Evolutionary conservation across 2,888 invertebrate species (phyloP).

Genomic region (Euzophera pinguis): DNA sequence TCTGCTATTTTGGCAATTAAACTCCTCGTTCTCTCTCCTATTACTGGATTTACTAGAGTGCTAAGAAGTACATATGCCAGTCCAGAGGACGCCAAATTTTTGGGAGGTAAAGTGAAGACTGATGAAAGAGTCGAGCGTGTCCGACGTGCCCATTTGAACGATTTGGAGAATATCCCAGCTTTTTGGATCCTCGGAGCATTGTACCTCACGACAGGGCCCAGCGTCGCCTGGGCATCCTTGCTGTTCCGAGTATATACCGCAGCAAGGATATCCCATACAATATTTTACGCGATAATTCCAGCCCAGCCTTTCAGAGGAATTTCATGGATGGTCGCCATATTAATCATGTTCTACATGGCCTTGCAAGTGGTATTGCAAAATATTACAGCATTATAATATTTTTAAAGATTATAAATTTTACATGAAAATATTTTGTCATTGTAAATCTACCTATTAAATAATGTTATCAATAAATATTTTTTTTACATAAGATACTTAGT

Average conservation of each 20-base stretch:
- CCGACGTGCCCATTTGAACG: conserved; percentile 83
- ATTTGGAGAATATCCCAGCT: conserved; percentile 85
- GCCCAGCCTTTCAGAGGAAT: conserved; percentile 75
- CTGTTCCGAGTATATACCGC: conserved; percentile 75
- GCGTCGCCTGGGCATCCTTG: conserved; percentile 46
- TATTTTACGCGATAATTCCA: conserved; percentile 82
- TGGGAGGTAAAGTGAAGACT: conserved; percentile 51
- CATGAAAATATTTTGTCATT: no score
- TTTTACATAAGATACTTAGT: no score
- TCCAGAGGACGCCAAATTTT: conserved; percentile 52
- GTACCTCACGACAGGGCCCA: conserved; percentile 81
- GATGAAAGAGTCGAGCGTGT: conserved; percentile 58
- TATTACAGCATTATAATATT: conserved; percentile 34
- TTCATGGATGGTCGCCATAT: conserved; percentile 45
- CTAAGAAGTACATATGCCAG: conserved; percentile 48
- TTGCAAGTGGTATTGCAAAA: conserved; percentile 47
- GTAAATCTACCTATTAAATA: no score
- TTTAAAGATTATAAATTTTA: no score
- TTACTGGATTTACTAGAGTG: conserved; percentile 46
- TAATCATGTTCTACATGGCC: conserved; percentile 57
- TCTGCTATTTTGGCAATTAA: conserved; percentile 58
- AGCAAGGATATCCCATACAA: conserved; percentile 80
- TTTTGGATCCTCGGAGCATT: conserved; percentile 81
- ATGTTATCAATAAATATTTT: no score
- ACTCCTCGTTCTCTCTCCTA: conserved; percentile 36